A percentile compares a stretch with the other conserved stretches of the same genome.
Conservation (phyloP, 2,113 vertebrate genomes). For the Myrmecobius fasciatus region DNA sequence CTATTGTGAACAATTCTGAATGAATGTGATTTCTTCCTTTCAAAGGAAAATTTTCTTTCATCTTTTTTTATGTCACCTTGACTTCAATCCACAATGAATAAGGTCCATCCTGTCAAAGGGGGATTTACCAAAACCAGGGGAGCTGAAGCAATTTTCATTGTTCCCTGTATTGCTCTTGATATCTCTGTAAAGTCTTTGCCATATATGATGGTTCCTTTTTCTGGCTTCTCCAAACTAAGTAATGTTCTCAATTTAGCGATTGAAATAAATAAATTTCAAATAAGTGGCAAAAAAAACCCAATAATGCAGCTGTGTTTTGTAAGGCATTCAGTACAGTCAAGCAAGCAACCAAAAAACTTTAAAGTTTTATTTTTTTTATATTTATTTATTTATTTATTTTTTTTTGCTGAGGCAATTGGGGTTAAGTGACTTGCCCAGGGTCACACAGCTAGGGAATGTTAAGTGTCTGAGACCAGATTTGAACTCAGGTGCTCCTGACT, state of each 20-base stretch:
- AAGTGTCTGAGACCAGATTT: too few relatives aligned
- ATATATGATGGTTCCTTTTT: not conserved
- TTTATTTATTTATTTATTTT: too few relatives aligned
- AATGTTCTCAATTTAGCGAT: not conserved
- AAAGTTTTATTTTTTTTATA: too few relatives aligned
- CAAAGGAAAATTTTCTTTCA: not conserved
- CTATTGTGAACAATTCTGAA: not conserved
- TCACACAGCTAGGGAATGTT: too few relatives aligned
- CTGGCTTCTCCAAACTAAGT: not conserved
- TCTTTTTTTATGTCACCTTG: constrained; percentile 12
- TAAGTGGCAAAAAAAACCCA: not conserved
- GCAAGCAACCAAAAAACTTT: too few relatives aligned
- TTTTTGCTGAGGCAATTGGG: too few relatives aligned
- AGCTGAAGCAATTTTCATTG: not conserved
- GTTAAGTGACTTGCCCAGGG: too few relatives aligned
- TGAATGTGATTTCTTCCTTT: not conserved
- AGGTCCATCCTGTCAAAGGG: not conserved
- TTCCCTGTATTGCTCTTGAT: not conserved
- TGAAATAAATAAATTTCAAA: constrained; percentile 36
- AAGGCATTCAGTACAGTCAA: not conserved
- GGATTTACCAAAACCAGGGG: not conserved
- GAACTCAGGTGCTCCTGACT: too few relatives aligned
- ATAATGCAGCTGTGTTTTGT: not conserved
- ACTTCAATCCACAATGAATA: not conserved
- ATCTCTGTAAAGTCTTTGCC: not conserved